Percentiles rank a stretch among this genome's conserved stretches.
Conservation (phyloP, 2,888 invertebrate genomes). For the Lymantria dispar region DNA sequence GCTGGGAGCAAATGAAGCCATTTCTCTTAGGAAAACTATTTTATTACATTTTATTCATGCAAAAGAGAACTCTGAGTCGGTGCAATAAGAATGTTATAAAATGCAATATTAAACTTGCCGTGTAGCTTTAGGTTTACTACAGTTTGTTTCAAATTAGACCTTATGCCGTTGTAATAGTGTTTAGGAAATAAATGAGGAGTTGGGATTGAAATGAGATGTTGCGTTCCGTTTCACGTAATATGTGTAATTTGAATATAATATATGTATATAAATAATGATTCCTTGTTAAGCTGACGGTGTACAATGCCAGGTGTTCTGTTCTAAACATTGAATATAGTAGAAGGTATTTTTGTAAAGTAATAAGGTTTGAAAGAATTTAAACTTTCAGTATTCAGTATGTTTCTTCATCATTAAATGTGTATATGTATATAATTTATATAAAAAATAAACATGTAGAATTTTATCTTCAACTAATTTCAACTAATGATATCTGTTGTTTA, state of each 20-base stretch:
- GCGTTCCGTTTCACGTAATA: constrained; percentile 41
- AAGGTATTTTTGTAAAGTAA: too few species aligned
- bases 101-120: not conserved
- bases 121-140: not conserved
- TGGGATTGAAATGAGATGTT: constrained; percentile 20
- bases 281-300: constrained; percentile 35
- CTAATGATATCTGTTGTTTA: too few species aligned
- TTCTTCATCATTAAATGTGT: too few species aligned
- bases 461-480: too few species aligned
- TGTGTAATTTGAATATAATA: constrained; percentile 62
- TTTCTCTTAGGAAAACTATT: constrained; percentile 33
- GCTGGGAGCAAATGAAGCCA: constrained; percentile 57
- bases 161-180: constrained; percentile 6
- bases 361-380: too few species aligned
- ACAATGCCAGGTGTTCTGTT: not conserved
- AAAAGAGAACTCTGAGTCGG: not conserved
- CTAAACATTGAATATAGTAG: too few species aligned
- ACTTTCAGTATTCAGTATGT: too few species aligned
- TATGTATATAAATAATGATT: constrained; percentile 59
- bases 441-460: too few species aligned
- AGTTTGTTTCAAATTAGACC: constrained; percentile 2
- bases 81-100: not conserved
- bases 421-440: too few species aligned
- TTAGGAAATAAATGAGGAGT: constrained; percentile 13
- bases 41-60: not conserved